phyloP scores from a whole-genome alignment of 2,888 invertebrate genomes.

The Drosophila kuntzei region DNA sequence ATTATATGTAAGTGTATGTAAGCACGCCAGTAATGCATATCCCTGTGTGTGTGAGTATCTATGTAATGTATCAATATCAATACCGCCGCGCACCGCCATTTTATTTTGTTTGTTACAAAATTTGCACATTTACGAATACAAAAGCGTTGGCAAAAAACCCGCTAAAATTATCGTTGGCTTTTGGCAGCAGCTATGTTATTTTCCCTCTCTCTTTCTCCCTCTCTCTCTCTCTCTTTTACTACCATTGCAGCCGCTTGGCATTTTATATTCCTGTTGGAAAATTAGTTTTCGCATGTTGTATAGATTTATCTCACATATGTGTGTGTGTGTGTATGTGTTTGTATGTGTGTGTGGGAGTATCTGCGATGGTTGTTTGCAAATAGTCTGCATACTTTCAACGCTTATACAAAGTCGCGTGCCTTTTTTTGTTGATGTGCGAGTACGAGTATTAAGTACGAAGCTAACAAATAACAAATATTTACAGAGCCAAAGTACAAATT shows the following conservation, averaged over 20 bases:
- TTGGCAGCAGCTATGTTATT: constrained; percentile 23
- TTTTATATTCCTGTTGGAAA: constrained; percentile 76
- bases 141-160: constrained; percentile 62
- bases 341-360: constrained; percentile 34
- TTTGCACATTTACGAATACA: constrained; percentile 76
- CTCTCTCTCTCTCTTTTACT: background rate
- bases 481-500: constrained; percentile 56
- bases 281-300: constrained; percentile 74
- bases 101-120: constrained; percentile 79
- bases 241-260: constrained; percentile 32
- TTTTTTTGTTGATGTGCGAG: constrained; percentile 56
- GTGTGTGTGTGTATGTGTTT: constrained; percentile 21
- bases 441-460: constrained; percentile 11
- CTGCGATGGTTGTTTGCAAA: constrained; percentile 71
- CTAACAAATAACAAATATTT: constrained; percentile 59
- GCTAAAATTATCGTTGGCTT: constrained; percentile 76
- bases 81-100: constrained; percentile 57
- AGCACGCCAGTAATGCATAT: constrained; percentile 1
- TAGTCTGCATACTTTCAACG: constrained; percentile 78
- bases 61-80: constrained; percentile 57
- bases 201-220: background rate
- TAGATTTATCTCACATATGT: constrained; percentile 56
- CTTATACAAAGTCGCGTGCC: constrained; percentile 76
- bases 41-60: constrained; percentile 23
- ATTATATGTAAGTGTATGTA: too few species aligned